Evolutionary conservation across 2,888 invertebrate species (phyloP).

Genomic region (Heliconius cydno): DNA sequence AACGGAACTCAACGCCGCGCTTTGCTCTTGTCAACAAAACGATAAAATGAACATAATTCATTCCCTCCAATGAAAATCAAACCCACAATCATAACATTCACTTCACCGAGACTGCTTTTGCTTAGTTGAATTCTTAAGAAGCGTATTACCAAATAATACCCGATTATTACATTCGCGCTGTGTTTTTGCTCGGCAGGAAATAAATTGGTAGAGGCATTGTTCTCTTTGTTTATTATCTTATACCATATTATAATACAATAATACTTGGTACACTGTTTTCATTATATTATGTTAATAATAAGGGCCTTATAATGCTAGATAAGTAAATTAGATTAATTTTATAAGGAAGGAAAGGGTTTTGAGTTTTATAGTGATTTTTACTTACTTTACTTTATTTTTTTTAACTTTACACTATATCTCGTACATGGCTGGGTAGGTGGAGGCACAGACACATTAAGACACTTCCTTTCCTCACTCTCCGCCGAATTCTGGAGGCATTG

Average conservation of each 20-base stretch:
- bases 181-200: background rate
- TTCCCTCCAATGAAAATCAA: too few relatives aligned
- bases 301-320: background rate
- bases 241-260: background rate
- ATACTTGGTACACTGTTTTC: background rate
- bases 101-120: background rate
- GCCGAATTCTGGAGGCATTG: too few relatives aligned
- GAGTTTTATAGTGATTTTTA: background rate
- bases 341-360: background rate
- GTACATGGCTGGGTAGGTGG: too few relatives aligned
- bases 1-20: background rate
- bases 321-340: background rate
- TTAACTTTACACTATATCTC: too few relatives aligned
- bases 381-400: background rate
- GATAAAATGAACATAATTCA: background rate
- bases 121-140: background rate
- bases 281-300: background rate
- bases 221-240: background rate
- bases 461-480: too few relatives aligned
- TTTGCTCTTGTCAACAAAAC: background rate
- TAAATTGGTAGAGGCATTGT: conserved; percentile 3
- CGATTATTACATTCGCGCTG: conserved; percentile 4
- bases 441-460: too few relatives aligned
- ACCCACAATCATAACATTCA: too few relatives aligned
- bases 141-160: conserved; percentile 4